Percentiles rank a stretch among this genome's conserved stretches.
Conservation (phyloP, 2,113 vertebrate genomes). For the Corythornis cristatus region DNA sequence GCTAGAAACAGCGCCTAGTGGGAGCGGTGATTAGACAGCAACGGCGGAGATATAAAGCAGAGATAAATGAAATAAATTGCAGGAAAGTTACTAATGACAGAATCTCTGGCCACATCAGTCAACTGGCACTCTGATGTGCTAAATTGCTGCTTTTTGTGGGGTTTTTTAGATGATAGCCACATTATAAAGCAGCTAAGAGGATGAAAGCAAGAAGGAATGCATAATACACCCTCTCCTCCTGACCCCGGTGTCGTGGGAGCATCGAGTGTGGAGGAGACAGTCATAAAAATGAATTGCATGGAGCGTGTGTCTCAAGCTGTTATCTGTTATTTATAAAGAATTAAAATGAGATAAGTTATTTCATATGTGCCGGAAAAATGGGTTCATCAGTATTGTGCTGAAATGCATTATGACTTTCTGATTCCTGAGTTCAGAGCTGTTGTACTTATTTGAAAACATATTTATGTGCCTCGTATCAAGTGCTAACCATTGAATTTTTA, state of each 20-base stretch:
- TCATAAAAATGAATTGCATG: slow-evolving; percentile 32
- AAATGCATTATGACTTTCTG: slow-evolving; percentile 36
- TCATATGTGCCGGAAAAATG: slow-evolving; percentile 13
- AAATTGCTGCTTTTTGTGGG: neutral
- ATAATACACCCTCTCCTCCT: neutral
- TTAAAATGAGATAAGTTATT: slow-evolving; percentile 62
- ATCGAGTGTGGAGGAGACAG: neutral
- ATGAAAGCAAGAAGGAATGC: neutral
- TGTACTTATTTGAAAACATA: slow-evolving; percentile 65
- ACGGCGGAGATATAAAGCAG: slow-evolving; percentile 21
- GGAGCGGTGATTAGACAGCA: slow-evolving; percentile 73
- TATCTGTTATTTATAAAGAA: slow-evolving; percentile 60
- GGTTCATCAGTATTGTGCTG: slow-evolving; percentile 24
- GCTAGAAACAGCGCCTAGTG: slow-evolving; percentile 60
- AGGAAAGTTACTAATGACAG: slow-evolving; percentile 27
- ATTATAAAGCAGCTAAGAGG: neutral
- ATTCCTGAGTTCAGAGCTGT: slow-evolving; percentile 52
- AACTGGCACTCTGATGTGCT: slow-evolving; percentile 10
- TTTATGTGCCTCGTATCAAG: slow-evolving; percentile 55
- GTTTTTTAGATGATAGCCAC: neutral
- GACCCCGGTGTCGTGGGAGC: neutral
- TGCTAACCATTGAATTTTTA: slow-evolving; percentile 65
- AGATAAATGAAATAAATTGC: slow-evolving; percentile 49
- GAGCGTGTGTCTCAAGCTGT: slow-evolving; percentile 47
- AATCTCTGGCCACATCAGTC: slow-evolving; percentile 40